phyloP scores from a whole-genome alignment of 2,888 invertebrate genomes.

The Melolontha melolontha region DNA sequence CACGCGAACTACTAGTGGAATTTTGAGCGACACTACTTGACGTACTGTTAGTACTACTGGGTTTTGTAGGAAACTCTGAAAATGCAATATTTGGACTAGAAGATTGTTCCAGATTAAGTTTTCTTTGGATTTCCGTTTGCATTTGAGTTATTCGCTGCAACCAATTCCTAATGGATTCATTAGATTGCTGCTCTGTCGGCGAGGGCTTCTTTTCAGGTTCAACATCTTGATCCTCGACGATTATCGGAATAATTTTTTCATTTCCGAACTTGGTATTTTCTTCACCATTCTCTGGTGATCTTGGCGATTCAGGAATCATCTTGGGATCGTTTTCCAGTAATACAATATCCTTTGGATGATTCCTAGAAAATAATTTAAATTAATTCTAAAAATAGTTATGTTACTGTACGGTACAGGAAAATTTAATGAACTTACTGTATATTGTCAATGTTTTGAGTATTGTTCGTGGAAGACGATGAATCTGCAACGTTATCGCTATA shows the following conservation, averaged over 20 bases:
- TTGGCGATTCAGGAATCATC: conserved; percentile 66
- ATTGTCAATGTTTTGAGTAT: conserved; percentile 31
- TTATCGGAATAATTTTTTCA: conserved; percentile 1
- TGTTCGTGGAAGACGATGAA: conserved; percentile 48
- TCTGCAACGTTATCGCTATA: conserved; percentile 54
- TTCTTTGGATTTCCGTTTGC: conserved; percentile 71
- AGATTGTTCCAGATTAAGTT: conserved; percentile 50
- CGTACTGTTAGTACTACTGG: conserved; percentile 58
- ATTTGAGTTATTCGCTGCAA: conserved; percentile 80
- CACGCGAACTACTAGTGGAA: conserved; percentile 60
- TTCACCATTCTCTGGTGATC: conserved; percentile 66
- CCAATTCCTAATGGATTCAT: conserved; percentile 80
- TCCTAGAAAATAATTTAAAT: conserved; percentile 12
- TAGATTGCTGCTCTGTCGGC: conserved; percentile 66
- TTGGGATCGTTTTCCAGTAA: conserved; percentile 47
- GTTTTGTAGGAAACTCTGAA: conserved; percentile 44
- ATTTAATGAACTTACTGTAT: conserved; percentile 40
- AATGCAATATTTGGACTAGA: conserved; percentile 36
- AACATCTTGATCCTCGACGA: not conserved
- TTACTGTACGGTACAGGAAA: not conserved
- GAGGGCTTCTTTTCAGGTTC: conserved; percentile 51
- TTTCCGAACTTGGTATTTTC: conserved; percentile 23
- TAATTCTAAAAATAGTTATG: not conserved
- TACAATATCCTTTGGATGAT: conserved; percentile 2
- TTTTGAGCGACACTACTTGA: conserved; percentile 53